phyloP scores from a whole-genome alignment of 1,140 invertebrate species.

The Gryllus bimaculatus region DNA sequence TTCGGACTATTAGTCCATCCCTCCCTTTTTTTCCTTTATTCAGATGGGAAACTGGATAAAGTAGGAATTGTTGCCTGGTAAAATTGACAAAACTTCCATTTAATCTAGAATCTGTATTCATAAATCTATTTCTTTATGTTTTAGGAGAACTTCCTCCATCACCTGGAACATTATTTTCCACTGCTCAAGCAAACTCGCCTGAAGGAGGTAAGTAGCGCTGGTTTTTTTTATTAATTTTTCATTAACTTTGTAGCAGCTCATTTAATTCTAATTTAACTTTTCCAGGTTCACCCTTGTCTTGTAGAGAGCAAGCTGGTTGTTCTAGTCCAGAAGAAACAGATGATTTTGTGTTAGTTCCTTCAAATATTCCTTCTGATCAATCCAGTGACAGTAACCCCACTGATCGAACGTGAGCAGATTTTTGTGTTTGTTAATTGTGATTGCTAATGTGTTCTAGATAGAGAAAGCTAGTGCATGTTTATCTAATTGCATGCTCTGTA shows the following conservation, averaged over 20 bases:
- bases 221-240: not conserved
- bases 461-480: too few relatives aligned
- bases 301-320: slow-evolving; percentile 29
- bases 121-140: slow-evolving; percentile 23
- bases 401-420: slow-evolving; percentile 10
- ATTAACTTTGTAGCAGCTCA: not conserved
- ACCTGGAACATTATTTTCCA: slow-evolving; percentile 29
- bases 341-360: slow-evolving; percentile 79
- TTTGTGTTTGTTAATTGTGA: not conserved
- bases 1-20: too few relatives aligned
- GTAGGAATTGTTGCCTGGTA: too few relatives aligned
- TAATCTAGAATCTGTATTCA: too few relatives aligned
- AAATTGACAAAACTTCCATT: too few relatives aligned
- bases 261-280: slow-evolving; percentile 16
- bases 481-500: too few relatives aligned
- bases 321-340: slow-evolving; percentile 60
- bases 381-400: slow-evolving; percentile 17
- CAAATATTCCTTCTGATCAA: slow-evolving; percentile 44
- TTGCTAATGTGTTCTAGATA: too few relatives aligned
- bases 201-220: slow-evolving; percentile 24
- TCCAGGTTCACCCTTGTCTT: slow-evolving; percentile 34
- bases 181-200: slow-evolving; percentile 31
- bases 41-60: too few relatives aligned
- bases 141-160: slow-evolving; percentile 36
- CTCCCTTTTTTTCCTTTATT: too few relatives aligned